A percentile compares a stretch with the other conserved stretches of the same genome.
phyloP scores from a whole-genome alignment of 2,113 vertebrate genomes.

The Castor canadensis region DNA sequence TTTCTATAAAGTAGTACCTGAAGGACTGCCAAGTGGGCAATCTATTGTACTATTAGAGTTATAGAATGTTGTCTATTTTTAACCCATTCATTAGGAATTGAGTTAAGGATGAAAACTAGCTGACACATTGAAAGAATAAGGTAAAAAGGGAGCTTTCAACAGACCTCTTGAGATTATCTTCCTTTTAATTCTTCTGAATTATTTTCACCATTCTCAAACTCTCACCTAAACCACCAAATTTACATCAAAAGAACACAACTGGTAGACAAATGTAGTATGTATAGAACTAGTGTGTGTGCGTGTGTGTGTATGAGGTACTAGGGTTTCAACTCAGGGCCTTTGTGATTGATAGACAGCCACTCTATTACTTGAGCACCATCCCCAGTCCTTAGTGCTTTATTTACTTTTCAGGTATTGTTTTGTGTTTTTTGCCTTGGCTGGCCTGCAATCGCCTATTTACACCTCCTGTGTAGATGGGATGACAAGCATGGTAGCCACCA shows the following conservation, averaged over 20 bases:
- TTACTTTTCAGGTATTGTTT: too few species aligned
- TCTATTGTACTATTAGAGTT: neutral
- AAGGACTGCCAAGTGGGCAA: neutral
- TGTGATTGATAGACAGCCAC: too few species aligned
- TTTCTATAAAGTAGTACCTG: slow-evolving; percentile 52
- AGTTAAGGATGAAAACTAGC: neutral
- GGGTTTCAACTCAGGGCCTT: too few species aligned
- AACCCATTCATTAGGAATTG: slow-evolving; percentile 37
- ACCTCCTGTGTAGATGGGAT: too few species aligned
- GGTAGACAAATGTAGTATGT: neutral
- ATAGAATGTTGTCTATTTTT: neutral
- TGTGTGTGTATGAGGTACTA: too few species aligned
- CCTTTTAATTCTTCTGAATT: slow-evolving; percentile 3
- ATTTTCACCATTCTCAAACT: neutral
- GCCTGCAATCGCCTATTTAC: too few species aligned
- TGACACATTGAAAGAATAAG: neutral
- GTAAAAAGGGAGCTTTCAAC: neutral
- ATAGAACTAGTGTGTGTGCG: too few species aligned
- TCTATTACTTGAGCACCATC: too few species aligned
- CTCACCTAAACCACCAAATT: neutral
- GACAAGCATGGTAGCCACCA: too few species aligned
- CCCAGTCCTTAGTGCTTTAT: too few species aligned
- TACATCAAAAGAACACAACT: neutral
- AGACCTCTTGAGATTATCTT: neutral
- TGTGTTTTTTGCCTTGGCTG: too few species aligned